Conservation (phyloP, 1,140 invertebrate genomes). For the Rhopalosiphum padi region DNA sequence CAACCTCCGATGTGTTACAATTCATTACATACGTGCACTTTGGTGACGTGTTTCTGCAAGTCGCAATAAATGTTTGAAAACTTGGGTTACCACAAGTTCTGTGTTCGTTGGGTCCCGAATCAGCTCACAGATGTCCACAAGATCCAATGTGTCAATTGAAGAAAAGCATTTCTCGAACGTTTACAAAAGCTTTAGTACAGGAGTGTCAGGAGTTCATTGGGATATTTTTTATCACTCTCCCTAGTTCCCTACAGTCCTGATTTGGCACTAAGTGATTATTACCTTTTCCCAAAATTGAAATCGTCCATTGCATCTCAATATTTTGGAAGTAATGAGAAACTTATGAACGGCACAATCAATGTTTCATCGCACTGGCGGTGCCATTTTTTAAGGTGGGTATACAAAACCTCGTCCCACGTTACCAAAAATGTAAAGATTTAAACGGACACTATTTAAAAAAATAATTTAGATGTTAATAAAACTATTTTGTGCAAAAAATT, state of each 20-base stretch:
- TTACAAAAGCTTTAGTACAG: not conserved
- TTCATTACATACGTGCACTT: no score
- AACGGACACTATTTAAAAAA: constrained; percentile 47
- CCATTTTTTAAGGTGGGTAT: constrained; percentile 28
- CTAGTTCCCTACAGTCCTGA: not conserved
- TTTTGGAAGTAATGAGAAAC: constrained; percentile 48
- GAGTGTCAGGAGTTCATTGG: not conserved
- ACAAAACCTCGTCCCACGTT: constrained; percentile 35
- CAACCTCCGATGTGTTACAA: no score
- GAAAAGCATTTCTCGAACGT: no score
- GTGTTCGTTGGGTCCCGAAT: no score
- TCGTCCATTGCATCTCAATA: constrained; percentile 61
- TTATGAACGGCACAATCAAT: not conserved
- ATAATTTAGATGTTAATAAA: constrained; percentile 27
- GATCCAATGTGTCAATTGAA: no score
- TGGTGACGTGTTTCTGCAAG: no score
- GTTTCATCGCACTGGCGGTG: not conserved
- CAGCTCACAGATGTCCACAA: no score
- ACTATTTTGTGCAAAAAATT: no score
- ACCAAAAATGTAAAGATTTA: constrained; percentile 41
- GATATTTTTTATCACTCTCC: not conserved
- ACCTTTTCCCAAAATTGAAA: constrained; percentile 38
- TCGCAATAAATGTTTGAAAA: no score
- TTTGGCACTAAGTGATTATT: not conserved
- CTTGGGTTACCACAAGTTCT: no score